A percentile compares a stretch with the other conserved stretches of the same genome.
phyloP scores from a whole-genome alignment of 2,113 vertebrate genomes.

The Lagenorhynchus albirostris region DNA sequence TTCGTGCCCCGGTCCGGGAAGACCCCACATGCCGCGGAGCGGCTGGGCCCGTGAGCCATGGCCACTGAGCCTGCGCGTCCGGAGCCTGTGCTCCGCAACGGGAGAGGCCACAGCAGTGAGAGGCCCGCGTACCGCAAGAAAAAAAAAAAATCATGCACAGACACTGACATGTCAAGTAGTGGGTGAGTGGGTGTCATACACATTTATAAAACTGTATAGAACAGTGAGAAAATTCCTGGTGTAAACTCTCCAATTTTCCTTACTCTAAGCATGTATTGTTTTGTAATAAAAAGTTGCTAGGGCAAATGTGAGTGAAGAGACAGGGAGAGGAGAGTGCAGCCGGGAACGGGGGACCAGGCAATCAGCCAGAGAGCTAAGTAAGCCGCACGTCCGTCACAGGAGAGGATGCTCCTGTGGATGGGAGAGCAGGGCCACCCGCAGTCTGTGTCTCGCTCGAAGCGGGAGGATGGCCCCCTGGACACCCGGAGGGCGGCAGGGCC shows the following conservation, averaged over 20 bases:
- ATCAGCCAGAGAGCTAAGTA: fast-evolving
- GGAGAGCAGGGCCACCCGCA: not conserved
- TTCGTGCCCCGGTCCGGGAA: no score
- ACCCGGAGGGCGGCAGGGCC: no score
- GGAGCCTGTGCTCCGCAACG: no score
- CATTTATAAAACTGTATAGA: not conserved
- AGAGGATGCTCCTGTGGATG: not conserved
- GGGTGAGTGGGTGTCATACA: no score
- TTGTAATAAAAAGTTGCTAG: not conserved
- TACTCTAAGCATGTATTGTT: not conserved
- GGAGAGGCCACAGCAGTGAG: no score
- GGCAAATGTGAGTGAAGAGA: not conserved
- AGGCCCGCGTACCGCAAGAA: no score
- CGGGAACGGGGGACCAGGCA: fast-evolving
- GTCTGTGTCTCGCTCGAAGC: not conserved
- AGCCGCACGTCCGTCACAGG: no score
- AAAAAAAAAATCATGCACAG: not conserved
- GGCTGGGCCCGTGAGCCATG: no score
- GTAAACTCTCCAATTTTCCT: not conserved
- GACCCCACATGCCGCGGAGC: no score
- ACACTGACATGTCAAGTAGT: fast-evolving
- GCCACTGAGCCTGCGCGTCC: no score
- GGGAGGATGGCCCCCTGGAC: not conserved
- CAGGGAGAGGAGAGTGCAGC: not conserved
- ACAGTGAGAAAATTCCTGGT: not conserved